A percentile compares a stretch with the other conserved stretches of the same genome.
These are phyloP conservation scores for Danio jaintianensis DNA, from an alignment of 2,797 vertebrate species.

Conservation along the genomic window DNA sequence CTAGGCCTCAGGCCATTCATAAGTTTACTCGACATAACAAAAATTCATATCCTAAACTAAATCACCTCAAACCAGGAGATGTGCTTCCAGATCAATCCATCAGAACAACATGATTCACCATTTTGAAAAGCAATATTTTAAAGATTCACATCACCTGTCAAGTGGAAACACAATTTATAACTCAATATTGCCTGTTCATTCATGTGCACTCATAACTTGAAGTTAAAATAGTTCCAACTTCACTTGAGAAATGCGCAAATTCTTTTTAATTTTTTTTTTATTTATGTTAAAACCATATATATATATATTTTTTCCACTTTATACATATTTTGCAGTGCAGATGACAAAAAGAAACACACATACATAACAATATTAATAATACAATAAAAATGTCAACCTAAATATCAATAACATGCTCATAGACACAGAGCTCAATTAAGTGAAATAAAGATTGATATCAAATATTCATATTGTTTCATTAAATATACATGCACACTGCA, in stretches of 20 bases:
- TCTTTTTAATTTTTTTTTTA: too few relatives aligned
- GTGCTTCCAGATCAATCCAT: not conserved
- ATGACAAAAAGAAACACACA: too few relatives aligned
- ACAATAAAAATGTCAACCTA: not conserved
- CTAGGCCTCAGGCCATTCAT: not conserved
- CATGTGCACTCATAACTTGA: not conserved
- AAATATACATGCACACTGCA: constrained; percentile 44
- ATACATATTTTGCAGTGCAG: not conserved
- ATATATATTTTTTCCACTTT: not conserved
- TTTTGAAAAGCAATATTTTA: not conserved
- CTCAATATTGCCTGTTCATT: not conserved
- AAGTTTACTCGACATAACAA: constrained; percentile 36
- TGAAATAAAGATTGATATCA: constrained; percentile 41
- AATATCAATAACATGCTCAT: not conserved
- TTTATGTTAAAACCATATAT: too few relatives aligned
- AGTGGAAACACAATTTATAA: not conserved
- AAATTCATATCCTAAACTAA: not conserved
- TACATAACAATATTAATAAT: too few relatives aligned
- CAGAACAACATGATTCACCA: not conserved
- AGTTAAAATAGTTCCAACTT: not conserved
- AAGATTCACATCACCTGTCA: not conserved
- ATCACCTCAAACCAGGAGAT: not conserved
- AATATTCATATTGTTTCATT: constrained; percentile 32
- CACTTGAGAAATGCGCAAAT: not conserved
- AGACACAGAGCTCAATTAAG: constrained; percentile 2